Conservation (phyloP, 2,888 invertebrate species). For the Athalia rosae region DNA sequence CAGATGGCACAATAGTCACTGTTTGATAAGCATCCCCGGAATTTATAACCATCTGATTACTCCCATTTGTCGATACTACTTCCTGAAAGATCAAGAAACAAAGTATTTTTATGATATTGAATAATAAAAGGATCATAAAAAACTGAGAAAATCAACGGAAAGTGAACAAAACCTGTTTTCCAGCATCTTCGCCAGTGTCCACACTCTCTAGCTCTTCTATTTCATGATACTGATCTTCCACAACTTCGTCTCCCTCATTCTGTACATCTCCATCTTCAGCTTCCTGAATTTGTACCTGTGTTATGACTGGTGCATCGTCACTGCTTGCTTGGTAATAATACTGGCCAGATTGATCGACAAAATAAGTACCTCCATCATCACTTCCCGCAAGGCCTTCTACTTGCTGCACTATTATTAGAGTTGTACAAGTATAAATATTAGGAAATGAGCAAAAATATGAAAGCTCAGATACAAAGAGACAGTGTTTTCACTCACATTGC, state of each 20-base stretch:
- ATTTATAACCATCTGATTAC: conserved; percentile 76
- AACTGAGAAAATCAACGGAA: background rate
- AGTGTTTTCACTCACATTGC: conserved; percentile 61
- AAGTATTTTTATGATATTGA: background rate
- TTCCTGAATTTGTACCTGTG: conserved; percentile 76
- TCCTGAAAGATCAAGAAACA: conserved; percentile 55
- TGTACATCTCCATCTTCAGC: conserved; percentile 68
- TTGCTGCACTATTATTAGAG: conserved; percentile 65
- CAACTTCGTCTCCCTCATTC: conserved; percentile 66
- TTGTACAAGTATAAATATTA: background rate
- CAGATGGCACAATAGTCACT: conserved; percentile 89
- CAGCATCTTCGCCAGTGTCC: conserved; percentile 75
- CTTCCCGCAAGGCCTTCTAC: conserved; percentile 73
- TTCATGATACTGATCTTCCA: conserved; percentile 72
- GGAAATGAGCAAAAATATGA: background rate
- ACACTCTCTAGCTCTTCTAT: conserved; percentile 75
- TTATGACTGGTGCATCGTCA: conserved; percentile 79
- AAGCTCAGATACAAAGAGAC: background rate
- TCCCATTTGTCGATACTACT: conserved; percentile 59
- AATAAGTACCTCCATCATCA: conserved; percentile 83
- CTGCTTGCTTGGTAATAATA: conserved; percentile 87
- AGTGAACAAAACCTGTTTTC: conserved; percentile 47
- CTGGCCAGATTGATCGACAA: conserved; percentile 87
- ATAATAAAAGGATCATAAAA: background rate
- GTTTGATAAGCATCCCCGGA: conserved; percentile 84